phyloP scores from a whole-genome alignment of 2,797 vertebrate species.

The Euphonia xanthogaster region DNA sequence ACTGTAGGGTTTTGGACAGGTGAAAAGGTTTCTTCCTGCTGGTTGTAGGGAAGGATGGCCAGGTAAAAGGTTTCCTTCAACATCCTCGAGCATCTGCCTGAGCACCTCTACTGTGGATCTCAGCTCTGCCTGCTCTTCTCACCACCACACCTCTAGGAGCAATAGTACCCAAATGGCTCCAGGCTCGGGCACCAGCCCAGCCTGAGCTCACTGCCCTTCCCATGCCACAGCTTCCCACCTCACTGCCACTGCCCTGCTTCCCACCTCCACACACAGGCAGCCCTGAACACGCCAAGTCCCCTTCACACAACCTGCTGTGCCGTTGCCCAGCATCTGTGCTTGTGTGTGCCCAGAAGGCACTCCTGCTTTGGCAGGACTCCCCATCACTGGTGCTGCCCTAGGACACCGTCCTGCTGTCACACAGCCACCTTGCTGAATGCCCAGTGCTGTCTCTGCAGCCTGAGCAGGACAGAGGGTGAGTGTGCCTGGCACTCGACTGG shows the following conservation, averaged over 20 bases:
- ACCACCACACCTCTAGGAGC: background rate
- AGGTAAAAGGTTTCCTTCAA: background rate
- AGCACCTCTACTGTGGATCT: background rate
- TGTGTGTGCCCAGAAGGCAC: fast-evolving
- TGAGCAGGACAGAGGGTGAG: fast-evolving
- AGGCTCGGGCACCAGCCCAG: background rate
- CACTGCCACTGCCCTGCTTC: background rate
- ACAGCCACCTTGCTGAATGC: fast-evolving
- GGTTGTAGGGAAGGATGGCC: background rate
- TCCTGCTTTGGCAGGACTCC: background rate
- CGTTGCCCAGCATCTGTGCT: fast-evolving
- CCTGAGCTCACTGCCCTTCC: background rate
- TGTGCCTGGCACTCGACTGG: fast-evolving
- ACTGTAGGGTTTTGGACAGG: background rate
- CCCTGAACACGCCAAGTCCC: fast-evolving
- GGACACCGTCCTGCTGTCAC: background rate
- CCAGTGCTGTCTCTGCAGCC: fast-evolving
- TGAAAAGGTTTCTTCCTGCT: background rate
- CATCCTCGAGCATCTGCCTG: fast-evolving
- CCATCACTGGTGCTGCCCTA: background rate
- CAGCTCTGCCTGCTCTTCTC: background rate
- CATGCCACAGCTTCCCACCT: background rate
- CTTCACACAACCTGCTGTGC: background rate
- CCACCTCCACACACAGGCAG: background rate
- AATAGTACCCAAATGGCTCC: background rate